phyloP scores from a whole-genome alignment of 2,113 vertebrate species.

The Cariama cristata region DNA sequence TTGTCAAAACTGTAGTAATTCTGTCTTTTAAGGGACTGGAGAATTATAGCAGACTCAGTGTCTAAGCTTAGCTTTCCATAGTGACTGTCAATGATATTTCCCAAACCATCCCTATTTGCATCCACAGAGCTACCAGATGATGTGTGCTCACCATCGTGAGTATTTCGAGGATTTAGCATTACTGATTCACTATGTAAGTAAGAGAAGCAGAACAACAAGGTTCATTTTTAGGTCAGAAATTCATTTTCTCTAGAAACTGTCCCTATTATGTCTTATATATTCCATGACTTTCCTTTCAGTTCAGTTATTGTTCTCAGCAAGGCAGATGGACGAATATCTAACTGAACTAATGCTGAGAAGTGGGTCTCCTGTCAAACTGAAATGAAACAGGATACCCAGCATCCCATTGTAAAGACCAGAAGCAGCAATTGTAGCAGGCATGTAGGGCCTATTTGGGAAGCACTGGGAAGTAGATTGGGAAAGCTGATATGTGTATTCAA shows the following conservation, averaged over 20 bases:
- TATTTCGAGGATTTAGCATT: not conserved
- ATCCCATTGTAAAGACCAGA: not conserved
- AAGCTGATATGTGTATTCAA: not conserved
- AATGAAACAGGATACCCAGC: not conserved
- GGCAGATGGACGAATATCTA: not conserved
- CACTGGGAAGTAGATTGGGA: not conserved
- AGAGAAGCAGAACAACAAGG: not conserved
- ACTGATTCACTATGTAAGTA: not conserved
- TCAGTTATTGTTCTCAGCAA: not conserved
- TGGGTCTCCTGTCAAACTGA: not conserved
- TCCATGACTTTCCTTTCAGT: not conserved
- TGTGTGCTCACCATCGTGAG: not conserved
- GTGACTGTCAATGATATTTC: not conserved
- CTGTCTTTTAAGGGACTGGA: not conserved
- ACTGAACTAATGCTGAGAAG: not conserved
- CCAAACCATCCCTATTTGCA: not conserved
- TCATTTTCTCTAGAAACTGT: not conserved
- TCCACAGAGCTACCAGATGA: not conserved
- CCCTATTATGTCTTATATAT: not conserved
- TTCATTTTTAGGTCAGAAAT: not conserved
- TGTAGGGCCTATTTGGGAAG: not conserved
- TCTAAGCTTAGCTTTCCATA: not conserved
- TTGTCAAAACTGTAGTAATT: conserved; percentile 48
- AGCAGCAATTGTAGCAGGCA: not conserved
- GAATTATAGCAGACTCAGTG: conserved; percentile 14